Base-by-base conservation (phyloP, 2,113 vertebrate genomes). In the Sula dactylatra region DNA sequence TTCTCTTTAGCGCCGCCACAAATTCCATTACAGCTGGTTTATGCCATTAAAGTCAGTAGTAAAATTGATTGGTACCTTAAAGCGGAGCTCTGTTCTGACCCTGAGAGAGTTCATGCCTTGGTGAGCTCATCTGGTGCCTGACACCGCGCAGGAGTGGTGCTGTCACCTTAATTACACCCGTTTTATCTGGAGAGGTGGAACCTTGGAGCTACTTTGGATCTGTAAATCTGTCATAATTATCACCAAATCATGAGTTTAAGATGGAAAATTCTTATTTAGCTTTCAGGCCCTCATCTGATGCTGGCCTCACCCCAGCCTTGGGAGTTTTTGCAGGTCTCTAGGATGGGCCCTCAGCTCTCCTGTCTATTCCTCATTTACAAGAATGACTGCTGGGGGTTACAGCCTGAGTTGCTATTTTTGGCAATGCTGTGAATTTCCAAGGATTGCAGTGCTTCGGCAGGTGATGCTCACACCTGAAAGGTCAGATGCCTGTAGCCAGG, bases 11-110 rank as follows among this genome's bases (percentile, higher is more conserved):
- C 29, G 4, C 74, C 2, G 6, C 67, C 45, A 91, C 93, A 87
- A 36, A 85, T 82, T 94, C 92, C 80, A 89, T 96, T 94, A 94
- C 70, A 71, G 90, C 77, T 85, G 54, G 47, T 84, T 89, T 19
- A 24, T 79, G 88, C 89, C 65, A 14, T 93, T 91, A 82, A 92
- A 96, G 93, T 69, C 58, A 9, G 83, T 38, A 94, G 88, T 92
- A 88, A 93, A 95, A 97, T 90, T 90, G 93, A 94, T 88, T 85
- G 79, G 93, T 85, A 58, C 86, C 90, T 96, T 82, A 58, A 76
- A 90, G 65, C 79, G 58, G 70, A 84, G 77, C 86, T 95, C 42
- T 34, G 44, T 44, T 77, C 69, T 62, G 78, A 93, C 94, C 91
- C 92, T 78, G 80, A 54, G 74, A 45, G 93, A 58, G 74, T 88